Conservation (phyloP, 2,888 invertebrate genomes). For the Drymonia ruficornis region DNA sequence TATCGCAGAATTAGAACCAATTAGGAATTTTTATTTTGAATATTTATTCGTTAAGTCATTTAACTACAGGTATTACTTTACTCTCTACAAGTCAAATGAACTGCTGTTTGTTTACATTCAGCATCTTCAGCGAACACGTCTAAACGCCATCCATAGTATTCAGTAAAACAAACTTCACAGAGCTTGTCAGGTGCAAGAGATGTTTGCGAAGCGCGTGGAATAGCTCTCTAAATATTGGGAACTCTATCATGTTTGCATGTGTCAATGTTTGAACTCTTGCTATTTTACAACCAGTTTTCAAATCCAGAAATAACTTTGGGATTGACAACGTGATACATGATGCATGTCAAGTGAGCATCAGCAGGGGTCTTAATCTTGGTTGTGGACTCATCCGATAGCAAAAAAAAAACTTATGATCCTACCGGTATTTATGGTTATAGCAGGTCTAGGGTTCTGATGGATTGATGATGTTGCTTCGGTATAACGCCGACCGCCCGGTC, state of each 20-base stretch:
- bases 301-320: not conserved
- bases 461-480: no score
- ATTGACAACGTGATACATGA: no score
- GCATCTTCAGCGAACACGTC: not conserved
- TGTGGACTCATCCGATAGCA: no score
- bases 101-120: not conserved
- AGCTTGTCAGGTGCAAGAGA: conserved; percentile 17
- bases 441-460: no score
- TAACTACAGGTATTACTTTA: not conserved
- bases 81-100: not conserved
- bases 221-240: conserved; percentile 22
- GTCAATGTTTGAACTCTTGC: conserved; percentile 8
- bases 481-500: no score
- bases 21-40: no score
- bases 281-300: no score
- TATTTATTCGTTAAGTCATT: not conserved
- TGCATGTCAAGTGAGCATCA: no score
- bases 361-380: no score
- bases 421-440: no score
- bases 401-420: no score
- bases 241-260: conserved; percentile 5
- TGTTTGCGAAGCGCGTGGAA: conserved; percentile 25
- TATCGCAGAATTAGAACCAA: no score
- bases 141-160: conserved; percentile 8
- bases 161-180: conserved; percentile 24